Evolutionary conservation across 2,797 vertebrate species (phyloP), one percentile per base, ranked within the genome.

Genomic region (Spheniscus humboldti): DNA sequence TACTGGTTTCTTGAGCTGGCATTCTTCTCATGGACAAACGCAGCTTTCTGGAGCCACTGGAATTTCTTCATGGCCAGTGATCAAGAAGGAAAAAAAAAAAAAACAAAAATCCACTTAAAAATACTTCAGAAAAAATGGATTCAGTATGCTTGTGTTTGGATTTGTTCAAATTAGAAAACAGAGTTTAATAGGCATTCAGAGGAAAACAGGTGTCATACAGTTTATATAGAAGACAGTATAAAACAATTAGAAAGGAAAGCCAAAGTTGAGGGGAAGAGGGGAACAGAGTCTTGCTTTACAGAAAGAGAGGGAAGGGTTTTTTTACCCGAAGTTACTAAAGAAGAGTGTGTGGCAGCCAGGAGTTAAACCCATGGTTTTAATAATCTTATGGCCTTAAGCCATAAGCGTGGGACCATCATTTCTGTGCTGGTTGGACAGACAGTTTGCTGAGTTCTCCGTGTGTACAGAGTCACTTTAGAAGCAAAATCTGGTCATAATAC

Each of bases 1-100:
- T 95, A 96, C 97, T 96, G 96, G 96, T 97, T 95, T 98, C 96
- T 98, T 97, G 96, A 95, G 86, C 93, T 97, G 96, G 92, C 95
- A 88, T 95, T 92, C 94, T 97, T 96, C 96, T 97, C 96, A 84
- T 31, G 64, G 94, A 94, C 89, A 96, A 90, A 96, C 90, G 78
- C 92, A 92, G 92, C 80, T 96, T 93, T 90, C 94, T 91, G 66
- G 96, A 95, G 86, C 88, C 97, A 90, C 94, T 96, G 97, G 83
- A 94, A 93, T 92, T 69, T 39, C 90, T 97, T 94, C 88, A 52
- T 96, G 89, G 96, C 89, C 93, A 89, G 64, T 67, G 88, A 94
- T 92, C 95, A 92, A 88, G 88, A 95, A 81, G 67, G 94, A 35
- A 37, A 71, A 76, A 94, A 80, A 88, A 96, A 87, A 80, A 93